Conservation (phyloP, 2,797 vertebrate genomes). For the Vipera latastei region DNA sequence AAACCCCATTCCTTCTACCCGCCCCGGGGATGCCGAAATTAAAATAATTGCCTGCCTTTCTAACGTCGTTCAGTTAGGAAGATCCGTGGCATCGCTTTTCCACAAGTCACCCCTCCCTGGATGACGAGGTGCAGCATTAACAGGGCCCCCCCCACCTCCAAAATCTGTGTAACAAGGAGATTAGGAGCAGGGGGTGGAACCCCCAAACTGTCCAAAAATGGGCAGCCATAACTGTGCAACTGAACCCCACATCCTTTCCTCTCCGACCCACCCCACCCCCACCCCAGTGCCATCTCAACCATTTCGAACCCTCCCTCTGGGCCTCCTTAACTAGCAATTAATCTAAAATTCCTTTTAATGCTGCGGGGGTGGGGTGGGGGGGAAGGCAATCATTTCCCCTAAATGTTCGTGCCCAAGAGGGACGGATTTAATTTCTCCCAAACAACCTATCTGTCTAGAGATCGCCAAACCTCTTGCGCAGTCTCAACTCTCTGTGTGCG, state of each 20-base stretch:
- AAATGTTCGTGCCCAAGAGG: neutral
- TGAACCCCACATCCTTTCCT: neutral
- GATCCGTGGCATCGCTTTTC: neutral
- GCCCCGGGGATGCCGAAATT: no score
- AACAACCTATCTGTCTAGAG: neutral
- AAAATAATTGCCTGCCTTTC: neutral
- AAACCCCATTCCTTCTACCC: neutral
- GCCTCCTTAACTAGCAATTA: neutral
- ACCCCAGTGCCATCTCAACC: rapidly evolving
- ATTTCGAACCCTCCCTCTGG: neutral
- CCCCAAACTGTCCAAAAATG: neutral
- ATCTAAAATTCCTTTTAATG: neutral
- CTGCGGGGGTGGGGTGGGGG: no score
- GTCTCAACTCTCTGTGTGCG: neutral
- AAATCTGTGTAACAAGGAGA: neutral
- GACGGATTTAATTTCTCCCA: neutral
- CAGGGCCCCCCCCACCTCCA: neutral
- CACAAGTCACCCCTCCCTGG: neutral
- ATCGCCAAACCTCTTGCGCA: neutral
- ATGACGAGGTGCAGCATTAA: neutral
- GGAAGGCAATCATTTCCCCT: neutral
- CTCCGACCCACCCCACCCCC: no score
- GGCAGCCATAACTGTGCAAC: rapidly evolving
- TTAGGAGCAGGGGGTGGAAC: neutral
- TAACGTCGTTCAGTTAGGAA: neutral